A percentile compares a stretch with the other conserved stretches of the same genome.
These are phyloP conservation scores for Brachyhypopomus gauderio DNA, from an alignment of 2,113 vertebrate species.

Conservation along the genomic window DNA sequence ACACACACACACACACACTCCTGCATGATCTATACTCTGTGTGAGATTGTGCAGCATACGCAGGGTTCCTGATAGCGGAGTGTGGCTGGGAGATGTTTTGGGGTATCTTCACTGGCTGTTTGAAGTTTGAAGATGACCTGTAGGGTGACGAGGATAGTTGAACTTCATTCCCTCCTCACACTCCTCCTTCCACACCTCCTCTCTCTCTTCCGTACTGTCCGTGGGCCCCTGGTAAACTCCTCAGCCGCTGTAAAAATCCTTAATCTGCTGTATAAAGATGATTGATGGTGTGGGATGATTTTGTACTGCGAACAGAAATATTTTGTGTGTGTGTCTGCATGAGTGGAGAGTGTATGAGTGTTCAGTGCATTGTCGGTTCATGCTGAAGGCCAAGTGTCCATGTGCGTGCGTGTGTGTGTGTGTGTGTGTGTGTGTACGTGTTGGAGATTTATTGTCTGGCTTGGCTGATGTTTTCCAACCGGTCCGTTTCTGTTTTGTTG, in stretches of 20 bases:
- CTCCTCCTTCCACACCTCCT: background rate
- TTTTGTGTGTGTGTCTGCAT: background rate
- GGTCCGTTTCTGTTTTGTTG: constrained; percentile 30
- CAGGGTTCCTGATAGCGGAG: background rate
- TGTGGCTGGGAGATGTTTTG: background rate
- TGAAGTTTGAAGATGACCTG: constrained; percentile 16
- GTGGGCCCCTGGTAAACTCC: background rate
- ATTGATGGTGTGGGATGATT: constrained; percentile 29
- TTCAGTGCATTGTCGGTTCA: background rate
- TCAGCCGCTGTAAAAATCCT: background rate
- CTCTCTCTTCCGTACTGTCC: constrained; percentile 14
- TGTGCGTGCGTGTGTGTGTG: constrained; percentile 17
- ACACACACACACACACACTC: background rate
- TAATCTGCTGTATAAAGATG: constrained; percentile 9
- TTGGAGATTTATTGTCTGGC: constrained; percentile 39
- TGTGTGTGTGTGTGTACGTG: constrained; percentile 23
- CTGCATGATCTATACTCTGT: background rate
- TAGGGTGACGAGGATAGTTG: constrained; percentile 23
- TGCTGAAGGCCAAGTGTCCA: background rate
- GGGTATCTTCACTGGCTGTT: background rate
- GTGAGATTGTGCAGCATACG: background rate
- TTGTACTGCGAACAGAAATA: background rate
- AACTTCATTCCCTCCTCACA: background rate
- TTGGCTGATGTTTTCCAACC: constrained; percentile 36
- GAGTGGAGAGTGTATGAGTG: too few relatives aligned